Conservation (phyloP, 1,140 invertebrate species). For the Aphelenchoides avenae region DNA sequence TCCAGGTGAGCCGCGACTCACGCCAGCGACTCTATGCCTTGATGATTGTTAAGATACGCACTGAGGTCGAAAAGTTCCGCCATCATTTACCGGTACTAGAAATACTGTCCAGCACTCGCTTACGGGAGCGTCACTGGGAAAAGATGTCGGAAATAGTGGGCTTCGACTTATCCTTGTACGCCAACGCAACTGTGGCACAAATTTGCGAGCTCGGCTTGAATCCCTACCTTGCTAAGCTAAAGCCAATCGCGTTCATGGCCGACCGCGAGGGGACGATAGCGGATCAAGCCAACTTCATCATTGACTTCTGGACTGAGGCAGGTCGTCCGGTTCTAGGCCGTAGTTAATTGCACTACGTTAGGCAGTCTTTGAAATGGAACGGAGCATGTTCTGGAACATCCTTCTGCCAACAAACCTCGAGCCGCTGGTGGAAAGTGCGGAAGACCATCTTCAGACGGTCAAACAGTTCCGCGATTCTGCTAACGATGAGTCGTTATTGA, state of each 20-base stretch:
- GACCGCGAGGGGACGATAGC: conserved; percentile 31
- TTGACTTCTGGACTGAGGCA: conserved; percentile 33
- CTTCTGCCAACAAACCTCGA: conserved; percentile 26
- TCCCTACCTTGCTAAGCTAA: conserved; percentile 27
- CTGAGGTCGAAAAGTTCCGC: conserved; percentile 32
- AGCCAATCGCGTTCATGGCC: conserved; percentile 35
- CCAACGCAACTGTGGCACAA: conserved; percentile 34
- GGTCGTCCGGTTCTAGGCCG: not conserved
- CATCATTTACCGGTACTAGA: conserved; percentile 32
- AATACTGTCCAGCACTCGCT: conserved; percentile 21
- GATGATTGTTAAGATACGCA: conserved; percentile 2
- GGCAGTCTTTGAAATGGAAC: conserved; percentile 25
- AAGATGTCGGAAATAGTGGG: conserved; percentile 42
- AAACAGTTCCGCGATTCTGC: conserved; percentile 31
- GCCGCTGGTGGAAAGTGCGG: conserved; percentile 17
- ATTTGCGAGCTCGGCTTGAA: conserved; percentile 30
- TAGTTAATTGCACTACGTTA: not conserved
- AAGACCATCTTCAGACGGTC: conserved; percentile 26
- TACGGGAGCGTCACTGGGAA: conserved; percentile 35
- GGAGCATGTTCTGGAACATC: conserved; percentile 24
- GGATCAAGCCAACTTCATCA: conserved; percentile 38
- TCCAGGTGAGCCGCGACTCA: conserved; percentile 19
- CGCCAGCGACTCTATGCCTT: not conserved
- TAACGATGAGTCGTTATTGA: conserved; percentile 29
- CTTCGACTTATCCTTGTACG: conserved; percentile 23